Percentiles rank a stretch among this genome's conserved stretches.
phyloP scores from a whole-genome alignment of 2,888 invertebrate species.

The Spilarctia lutea region DNA sequence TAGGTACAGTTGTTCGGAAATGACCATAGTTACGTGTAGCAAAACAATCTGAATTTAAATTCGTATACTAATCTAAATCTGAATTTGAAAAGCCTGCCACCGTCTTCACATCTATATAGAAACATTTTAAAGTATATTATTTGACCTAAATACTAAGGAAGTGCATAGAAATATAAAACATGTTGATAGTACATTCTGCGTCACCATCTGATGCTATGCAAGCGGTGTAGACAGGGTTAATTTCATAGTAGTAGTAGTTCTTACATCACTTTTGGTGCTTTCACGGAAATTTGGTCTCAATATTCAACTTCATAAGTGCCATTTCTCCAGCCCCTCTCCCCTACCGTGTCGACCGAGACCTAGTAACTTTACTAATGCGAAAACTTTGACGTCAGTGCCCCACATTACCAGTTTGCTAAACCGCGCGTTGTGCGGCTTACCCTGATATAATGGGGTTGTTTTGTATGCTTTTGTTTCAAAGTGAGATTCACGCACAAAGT shows the following conservation, averaged over 20 bases:
- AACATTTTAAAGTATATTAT: conserved; percentile 5
- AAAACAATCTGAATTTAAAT: neutral
- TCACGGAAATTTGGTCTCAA: conserved; percentile 62
- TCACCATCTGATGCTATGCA: conserved; percentile 60
- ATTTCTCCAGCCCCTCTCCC: conserved; percentile 50
- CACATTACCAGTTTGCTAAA: conserved; percentile 57
- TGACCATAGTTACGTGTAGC: neutral
- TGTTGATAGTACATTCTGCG: conserved; percentile 40
- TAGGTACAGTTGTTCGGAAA: neutral
- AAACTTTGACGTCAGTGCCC: conserved; percentile 81
- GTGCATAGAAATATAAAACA: conserved; percentile 25
- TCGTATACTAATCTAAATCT: neutral
- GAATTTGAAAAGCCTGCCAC: neutral
- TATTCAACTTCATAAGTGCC: conserved; percentile 44
- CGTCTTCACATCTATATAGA: neutral
- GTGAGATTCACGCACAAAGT: conserved; percentile 24
- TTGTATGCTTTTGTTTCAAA: conserved; percentile 31
- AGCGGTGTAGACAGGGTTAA: conserved; percentile 59
- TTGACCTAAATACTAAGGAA: conserved; percentile 25
- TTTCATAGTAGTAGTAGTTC: conserved; percentile 63
- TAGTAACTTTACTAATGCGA: conserved; percentile 76
- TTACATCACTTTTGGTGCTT: conserved; percentile 56
- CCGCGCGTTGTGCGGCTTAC: conserved; percentile 40
- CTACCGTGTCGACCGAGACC: conserved; percentile 74
- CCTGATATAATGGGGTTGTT: conserved; percentile 38